phyloP scores from a whole-genome alignment of 2,888 invertebrate genomes.

The Pogonocherus hispidulus region DNA sequence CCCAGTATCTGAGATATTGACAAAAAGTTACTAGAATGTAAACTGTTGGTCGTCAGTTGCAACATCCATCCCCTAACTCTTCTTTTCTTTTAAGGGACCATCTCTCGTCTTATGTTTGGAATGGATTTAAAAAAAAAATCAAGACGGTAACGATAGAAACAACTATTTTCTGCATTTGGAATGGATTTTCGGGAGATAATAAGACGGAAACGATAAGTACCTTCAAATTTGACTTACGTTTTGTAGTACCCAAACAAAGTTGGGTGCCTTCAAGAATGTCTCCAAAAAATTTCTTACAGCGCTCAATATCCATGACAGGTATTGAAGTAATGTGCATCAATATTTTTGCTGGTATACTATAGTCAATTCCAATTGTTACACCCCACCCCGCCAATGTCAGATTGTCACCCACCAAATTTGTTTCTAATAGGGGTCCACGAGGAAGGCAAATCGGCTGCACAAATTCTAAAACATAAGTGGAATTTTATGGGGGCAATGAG shows the following conservation, averaged over 20 bases:
- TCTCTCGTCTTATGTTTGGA: too few relatives aligned
- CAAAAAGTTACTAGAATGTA: too few relatives aligned
- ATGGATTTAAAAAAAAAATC: too few relatives aligned
- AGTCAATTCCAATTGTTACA: not conserved
- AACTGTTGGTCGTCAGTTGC: too few relatives aligned
- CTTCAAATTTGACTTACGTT: constrained; percentile 1
- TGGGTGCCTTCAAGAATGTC: not conserved
- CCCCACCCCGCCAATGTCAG: not conserved
- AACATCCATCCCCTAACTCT: too few relatives aligned
- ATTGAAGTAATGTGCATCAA: not conserved
- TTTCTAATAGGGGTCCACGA: not conserved
- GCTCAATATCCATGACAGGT: not conserved
- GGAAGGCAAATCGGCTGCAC: constrained; percentile 1
- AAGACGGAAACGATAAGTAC: too few relatives aligned
- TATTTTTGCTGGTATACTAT: not conserved
- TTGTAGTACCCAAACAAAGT: not conserved
- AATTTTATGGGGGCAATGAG: too few relatives aligned
- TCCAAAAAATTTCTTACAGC: not conserved
- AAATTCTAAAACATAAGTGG: not conserved
- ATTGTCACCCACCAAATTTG: not conserved
- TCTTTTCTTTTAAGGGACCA: too few relatives aligned
- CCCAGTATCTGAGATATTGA: too few relatives aligned
- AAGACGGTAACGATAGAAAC: too few relatives aligned
- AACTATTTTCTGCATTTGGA: too few relatives aligned
- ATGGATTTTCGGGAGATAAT: too few relatives aligned